Base-by-base conservation (phyloP, 2,113 vertebrate species). In the Mystacornis crossleyi region DNA sequence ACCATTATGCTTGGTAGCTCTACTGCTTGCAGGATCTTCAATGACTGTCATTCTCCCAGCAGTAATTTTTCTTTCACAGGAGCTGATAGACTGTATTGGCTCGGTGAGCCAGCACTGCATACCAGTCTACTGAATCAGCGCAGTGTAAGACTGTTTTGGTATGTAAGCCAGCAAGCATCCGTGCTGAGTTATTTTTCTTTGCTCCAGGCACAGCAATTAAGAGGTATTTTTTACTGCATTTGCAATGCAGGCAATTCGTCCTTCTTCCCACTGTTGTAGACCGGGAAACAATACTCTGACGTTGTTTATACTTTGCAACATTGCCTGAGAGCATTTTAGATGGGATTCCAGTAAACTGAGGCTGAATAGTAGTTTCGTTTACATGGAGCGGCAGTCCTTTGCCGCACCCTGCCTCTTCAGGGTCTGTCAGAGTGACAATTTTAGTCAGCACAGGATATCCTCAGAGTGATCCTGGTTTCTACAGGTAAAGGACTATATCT, bases 111-210 rank as follows among this genome's bases (percentile, higher is more conserved):
- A 86, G 31, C 38, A 4, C 58, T 61, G 92, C 92, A 95, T 97
- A 73, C 95, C 94, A 92, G 62, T 29, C 82, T 70, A 53, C 74
- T 95, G 90, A 97, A 92, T 94, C 96, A 97, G 92, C 92, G 82
- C 81, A n/a, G n/a, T 69, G 6, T 75, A 92, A 90, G 90, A 34
- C 71, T 73, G 42, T 61, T 93, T 81, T 69, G 93, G 82, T 90
- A 86, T 95, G 90, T 94, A 93, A 92, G 71, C 71, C 90, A 93
- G 74, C 88, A 93, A 92, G 79, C 67, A 80, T 86, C 79, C 79
- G 31, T 70, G 89, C 74, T 14, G 90, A 95, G 89, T 90, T 95
- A 88, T 88, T 95, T 95, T 92, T 73, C 66, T 93, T 92, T 94
- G 88, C 96, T 90, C 42, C 51, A 80, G 90, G 94, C 94, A 80